These are phyloP conservation scores for Zhuqinia jingwanae DNA, from an alignment of 2,888 invertebrate genomes.

Conservation along the genomic window DNA sequence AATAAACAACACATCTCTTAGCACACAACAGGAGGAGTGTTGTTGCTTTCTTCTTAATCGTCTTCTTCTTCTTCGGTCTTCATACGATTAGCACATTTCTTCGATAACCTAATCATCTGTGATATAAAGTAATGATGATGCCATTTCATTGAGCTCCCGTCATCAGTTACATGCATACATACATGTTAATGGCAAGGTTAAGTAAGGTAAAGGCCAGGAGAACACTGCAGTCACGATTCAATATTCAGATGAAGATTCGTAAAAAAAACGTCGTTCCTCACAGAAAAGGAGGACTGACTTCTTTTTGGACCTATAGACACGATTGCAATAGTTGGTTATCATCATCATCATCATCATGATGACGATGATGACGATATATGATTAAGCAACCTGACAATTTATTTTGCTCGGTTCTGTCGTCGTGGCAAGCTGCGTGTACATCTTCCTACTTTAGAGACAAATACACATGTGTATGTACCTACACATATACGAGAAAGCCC, in stretches of 20 bases:
- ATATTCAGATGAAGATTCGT: background rate
- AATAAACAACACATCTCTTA: slow-evolving; percentile 8
- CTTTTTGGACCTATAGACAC: slow-evolving; percentile 32
- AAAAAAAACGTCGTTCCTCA: background rate
- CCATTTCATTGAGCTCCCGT: slow-evolving; percentile 60
- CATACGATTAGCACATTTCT: slow-evolving; percentile 43
- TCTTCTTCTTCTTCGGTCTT: background rate
- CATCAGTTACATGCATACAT: slow-evolving; percentile 44
- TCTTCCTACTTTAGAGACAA: background rate
- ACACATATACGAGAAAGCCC: slow-evolving; percentile 26
- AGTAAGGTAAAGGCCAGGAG: slow-evolving; percentile 72
- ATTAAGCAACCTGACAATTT: slow-evolving; percentile 21
- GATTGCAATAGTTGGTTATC: slow-evolving; percentile 22
- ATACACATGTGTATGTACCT: too few species aligned
- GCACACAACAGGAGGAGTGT: background rate
- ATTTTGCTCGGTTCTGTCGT: slow-evolving; percentile 6
- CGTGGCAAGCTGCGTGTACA: slow-evolving; percentile 8
- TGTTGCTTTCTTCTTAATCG: slow-evolving; percentile 25
- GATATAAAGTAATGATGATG: slow-evolving; percentile 64
- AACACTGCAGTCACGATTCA: slow-evolving; percentile 64
- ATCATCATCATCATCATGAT: background rate
- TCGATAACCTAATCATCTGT: slow-evolving; percentile 46
- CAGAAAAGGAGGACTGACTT: slow-evolving; percentile 15
- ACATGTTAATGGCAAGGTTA: slow-evolving; percentile 61
- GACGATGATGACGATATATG: slow-evolving; percentile 3